Percentiles rank a stretch among this genome's conserved stretches.
Conservation (phyloP, 64 coral and sea anemone species). For the Anthopleura sola region DNA sequence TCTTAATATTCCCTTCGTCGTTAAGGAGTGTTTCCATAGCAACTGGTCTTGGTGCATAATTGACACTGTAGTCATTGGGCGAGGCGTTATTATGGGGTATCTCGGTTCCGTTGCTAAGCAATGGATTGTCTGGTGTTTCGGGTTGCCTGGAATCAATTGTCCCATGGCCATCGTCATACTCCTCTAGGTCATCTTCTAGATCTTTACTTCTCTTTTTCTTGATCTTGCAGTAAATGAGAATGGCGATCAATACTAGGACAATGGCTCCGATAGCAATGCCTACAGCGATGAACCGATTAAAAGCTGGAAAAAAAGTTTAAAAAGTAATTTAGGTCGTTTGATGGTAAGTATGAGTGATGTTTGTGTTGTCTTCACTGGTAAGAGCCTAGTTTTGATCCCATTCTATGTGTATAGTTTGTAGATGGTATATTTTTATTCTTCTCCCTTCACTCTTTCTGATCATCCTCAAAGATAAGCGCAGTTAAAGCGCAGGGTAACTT, state of each 20-base stretch:
- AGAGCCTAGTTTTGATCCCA: too few species aligned
- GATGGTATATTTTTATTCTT: background rate
- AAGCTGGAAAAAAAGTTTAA: background rate
- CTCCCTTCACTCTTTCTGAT: too few species aligned
- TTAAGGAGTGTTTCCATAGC: constrained; percentile 12
- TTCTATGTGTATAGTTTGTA: background rate
- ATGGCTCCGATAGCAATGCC: constrained; percentile 25
- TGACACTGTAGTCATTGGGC: background rate
- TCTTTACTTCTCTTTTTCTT: constrained; percentile 33
- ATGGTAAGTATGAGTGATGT: too few species aligned
- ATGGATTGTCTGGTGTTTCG: background rate
- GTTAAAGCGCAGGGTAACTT: too few species aligned
- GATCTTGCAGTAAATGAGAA: constrained; percentile 25
- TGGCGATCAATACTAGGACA: background rate
- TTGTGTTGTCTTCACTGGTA: too few species aligned
- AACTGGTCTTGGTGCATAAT: constrained; percentile 2
- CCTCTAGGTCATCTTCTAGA: background rate
- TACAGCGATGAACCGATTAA: constrained; percentile 26
- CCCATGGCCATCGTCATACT: background rate
- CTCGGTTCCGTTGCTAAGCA: constrained; percentile 4
- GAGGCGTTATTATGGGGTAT: background rate
- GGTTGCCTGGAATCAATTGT: background rate
- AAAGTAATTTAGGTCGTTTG: too few species aligned
- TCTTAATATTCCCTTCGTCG: background rate
- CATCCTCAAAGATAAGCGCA: too few species aligned